Conservation (phyloP, 2,113 vertebrate genomes). For the Dasyprocta punctata region DNA sequence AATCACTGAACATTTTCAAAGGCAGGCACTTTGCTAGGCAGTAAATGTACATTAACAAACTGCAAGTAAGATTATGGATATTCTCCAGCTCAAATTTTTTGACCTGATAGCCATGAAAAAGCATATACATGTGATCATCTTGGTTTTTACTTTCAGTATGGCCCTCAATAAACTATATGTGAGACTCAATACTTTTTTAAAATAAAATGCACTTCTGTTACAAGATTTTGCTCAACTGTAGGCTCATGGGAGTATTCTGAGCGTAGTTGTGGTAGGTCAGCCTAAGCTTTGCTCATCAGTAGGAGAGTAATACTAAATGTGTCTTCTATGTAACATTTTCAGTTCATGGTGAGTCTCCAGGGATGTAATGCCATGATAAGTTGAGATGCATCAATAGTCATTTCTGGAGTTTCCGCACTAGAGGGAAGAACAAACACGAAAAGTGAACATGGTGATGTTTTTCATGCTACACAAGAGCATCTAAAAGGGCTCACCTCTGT, state of each 20-base stretch:
- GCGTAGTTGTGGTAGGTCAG: no score
- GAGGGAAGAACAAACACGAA: neutral
- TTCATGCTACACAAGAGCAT: neutral
- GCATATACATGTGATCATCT: neutral
- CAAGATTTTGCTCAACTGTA: neutral
- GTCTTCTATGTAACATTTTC: neutral
- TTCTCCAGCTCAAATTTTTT: neutral
- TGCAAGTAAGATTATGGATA: neutral
- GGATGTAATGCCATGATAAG: neutral
- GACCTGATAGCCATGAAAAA: neutral
- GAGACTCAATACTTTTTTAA: neutral
- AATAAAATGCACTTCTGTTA: neutral
- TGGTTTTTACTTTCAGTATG: neutral
- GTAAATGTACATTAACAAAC: neutral
- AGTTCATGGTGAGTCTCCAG: neutral
- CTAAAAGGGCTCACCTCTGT: neutral
- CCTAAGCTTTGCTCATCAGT: neutral
- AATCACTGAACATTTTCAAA: neutral
- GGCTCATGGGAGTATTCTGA: neutral
- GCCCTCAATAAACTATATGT: neutral
- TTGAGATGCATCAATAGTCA: neutral
- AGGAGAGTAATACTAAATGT: neutral
- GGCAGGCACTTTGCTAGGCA: neutral
- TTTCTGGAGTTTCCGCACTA: neutral
- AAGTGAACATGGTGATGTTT: neutral